A percentile compares a stretch with the other conserved stretches of the same genome.
Evolutionary conservation across 2,888 invertebrate genomes (phyloP).

Genomic region (Gastracanthus pulcherrimus): DNA sequence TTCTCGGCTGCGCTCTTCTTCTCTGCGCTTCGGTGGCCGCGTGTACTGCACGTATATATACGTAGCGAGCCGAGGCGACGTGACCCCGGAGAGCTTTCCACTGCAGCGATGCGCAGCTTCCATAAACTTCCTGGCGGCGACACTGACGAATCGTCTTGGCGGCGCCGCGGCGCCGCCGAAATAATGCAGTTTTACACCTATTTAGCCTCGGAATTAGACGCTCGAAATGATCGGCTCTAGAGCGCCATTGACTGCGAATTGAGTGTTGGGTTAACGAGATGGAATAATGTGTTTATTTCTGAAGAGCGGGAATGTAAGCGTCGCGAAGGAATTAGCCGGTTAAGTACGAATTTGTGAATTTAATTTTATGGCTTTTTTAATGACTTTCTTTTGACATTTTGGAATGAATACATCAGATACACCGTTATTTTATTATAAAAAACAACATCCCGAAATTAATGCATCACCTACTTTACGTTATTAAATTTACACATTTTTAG

Average conservation of each 20-base stretch:
- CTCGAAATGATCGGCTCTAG: background rate
- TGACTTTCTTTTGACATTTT: no score
- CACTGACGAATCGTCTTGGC: constrained; percentile 13
- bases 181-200: constrained; percentile 44
- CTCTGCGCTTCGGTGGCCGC: background rate
- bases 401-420: no score
- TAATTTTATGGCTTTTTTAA: no score
- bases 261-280: background rate
- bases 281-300: no score
- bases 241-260: background rate
- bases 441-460: no score
- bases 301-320: no score
- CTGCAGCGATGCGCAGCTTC: background rate
- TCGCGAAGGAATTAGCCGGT: no score
- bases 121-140: background rate
- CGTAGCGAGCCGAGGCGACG: background rate
- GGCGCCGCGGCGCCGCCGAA: background rate
- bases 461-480: no score
- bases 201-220: constrained; percentile 10
- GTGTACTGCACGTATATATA: background rate
- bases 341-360: no score
- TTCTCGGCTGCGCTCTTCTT: constrained; percentile 4
- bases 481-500: no score
- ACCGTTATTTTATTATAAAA: no score
- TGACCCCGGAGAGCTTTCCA: background rate